A percentile compares a stretch with the other conserved stretches of the same genome.
Evolutionary conservation across 2,797 vertebrate genomes (phyloP).

Genomic region (Halcyon badia): DNA sequence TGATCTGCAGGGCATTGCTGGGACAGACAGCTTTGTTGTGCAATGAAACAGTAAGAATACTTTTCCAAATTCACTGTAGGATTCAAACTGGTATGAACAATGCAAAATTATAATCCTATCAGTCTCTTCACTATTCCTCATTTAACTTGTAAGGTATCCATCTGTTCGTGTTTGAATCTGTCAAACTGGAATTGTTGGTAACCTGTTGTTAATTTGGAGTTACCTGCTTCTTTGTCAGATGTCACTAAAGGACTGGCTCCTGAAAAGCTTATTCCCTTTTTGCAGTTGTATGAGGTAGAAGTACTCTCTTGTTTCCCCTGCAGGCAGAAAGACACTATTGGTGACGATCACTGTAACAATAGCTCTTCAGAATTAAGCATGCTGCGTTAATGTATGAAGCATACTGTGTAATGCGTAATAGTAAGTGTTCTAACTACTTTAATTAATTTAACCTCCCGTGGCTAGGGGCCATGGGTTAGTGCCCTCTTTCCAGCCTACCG

Average conservation of each 20-base stretch:
- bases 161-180: neutral
- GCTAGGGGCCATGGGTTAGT: neutral
- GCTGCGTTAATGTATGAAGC: neutral
- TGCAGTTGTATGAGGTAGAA: neutral
- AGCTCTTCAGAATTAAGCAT: neutral
- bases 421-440: neutral
- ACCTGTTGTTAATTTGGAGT: neutral
- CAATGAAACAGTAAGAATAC: neutral
- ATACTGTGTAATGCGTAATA: neutral
- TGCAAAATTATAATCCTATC: neutral
- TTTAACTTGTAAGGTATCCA: neutral
- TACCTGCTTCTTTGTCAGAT: neutral
- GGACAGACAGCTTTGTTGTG: neutral
- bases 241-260: neutral
- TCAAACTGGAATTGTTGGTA: neutral
- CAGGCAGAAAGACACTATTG: neutral
- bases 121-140: neutral
- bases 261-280: neutral
- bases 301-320: neutral
- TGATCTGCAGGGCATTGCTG: neutral
- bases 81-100: neutral
- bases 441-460: slow-evolving; percentile 10
- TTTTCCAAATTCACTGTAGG: neutral
- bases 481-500: neutral
- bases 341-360: neutral